These are phyloP conservation scores for Melospiza melodia DNA, from an alignment of 2,113 vertebrate genomes.

Conservation along the genomic window DNA sequence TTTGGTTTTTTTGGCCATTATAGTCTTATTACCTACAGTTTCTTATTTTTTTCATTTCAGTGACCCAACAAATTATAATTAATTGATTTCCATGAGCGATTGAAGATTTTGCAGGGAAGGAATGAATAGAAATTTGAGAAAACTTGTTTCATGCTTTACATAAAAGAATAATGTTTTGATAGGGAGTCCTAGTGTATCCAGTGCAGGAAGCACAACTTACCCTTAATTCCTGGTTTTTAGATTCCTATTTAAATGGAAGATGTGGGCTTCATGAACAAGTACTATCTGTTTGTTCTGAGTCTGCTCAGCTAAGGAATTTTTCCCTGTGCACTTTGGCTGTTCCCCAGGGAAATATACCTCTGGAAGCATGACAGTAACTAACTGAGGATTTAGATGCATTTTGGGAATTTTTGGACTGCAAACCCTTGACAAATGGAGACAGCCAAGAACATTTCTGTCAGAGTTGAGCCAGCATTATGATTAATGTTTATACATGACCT, in stretches of 20 bases:
- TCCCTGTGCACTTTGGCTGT: accelerated
- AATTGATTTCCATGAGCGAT: neutral
- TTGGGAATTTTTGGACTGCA: neutral
- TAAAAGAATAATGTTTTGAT: neutral
- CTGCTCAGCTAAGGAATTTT: neutral
- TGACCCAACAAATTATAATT: neutral
- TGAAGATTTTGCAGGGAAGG: neutral
- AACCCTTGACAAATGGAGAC: neutral
- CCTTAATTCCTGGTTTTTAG: neutral
- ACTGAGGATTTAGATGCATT: neutral
- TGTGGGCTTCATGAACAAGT: neutral
- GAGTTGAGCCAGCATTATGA: neutral
- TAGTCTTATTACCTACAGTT: neutral
- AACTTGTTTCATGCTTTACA: neutral
- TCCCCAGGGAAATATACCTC: neutral
- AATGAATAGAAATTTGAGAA: neutral
- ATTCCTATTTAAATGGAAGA: neutral
- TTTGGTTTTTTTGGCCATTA: neutral
- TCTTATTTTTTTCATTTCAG: neutral
- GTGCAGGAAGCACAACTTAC: neutral
- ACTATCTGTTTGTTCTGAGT: neutral
- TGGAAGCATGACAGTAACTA: neutral
- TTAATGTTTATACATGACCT: neutral
- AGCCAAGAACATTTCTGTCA: neutral
- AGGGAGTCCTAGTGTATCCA: neutral